Evolutionary conservation across 2,797 vertebrate species (phyloP), one percentile per base, ranked within the genome.

Genomic region (Xenopus petersii): DNA sequence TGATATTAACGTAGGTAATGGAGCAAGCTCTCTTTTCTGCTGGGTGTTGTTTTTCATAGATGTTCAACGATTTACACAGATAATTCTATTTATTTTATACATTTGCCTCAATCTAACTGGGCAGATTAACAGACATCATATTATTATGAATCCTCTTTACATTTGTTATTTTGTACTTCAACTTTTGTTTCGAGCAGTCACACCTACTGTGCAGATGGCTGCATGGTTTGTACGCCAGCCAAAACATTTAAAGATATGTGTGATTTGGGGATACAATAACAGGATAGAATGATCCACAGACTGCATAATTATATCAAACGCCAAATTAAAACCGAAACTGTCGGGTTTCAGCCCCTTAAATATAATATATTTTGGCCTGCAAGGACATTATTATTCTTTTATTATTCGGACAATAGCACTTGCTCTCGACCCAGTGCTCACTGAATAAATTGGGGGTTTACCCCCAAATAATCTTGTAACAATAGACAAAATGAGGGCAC

Each of bases 1-100:
- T 91, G 94, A 93, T 95, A 98, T 98, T 96, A 97, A 93, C 93
- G 94, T 97, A 97, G 96, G 95, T 98, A 98, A 97, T 97, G 95
- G 95, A 95, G 95, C 96, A 97, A 95, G 93, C 93, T 91, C 94
- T 88, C 89, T 73, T 82, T 94, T 97, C 95, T 95, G 94, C 94
- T 94, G 95, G 95, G 95, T 96, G 94, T 92, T 91, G 91, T 92
- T 91, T 92, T 95, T 95, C 93, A 92, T 93, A 94, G 92, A 90
- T 90, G 92, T 93, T 93, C 94, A 94, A 96, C 92, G 93, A 93
- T 94, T 98, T 94, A 94, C 93, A 92, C 94, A 90, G 93, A 98
- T 96, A 94, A 96, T 95, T 98, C 94, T 96, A 94, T 98, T 98
- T 97, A 95, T 95, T 90, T 92, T 89, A 94, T 93, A 90, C 92